A percentile compares a stretch with the other conserved stretches of the same genome.
Evolutionary conservation across 2,797 vertebrate genomes (phyloP).

Genomic region (Hippoglossus hippoglossus): DNA sequence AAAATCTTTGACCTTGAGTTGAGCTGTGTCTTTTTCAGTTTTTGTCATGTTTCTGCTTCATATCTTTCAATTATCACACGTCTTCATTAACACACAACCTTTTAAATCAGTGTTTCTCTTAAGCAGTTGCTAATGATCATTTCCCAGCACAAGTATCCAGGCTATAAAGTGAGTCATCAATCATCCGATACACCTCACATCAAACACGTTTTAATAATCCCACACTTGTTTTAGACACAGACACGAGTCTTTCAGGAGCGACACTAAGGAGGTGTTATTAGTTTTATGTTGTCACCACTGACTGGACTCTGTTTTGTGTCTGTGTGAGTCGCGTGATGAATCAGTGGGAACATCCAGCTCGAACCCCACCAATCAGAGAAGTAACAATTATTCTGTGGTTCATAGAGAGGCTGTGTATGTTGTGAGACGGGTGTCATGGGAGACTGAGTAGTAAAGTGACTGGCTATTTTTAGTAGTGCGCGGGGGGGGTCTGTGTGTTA

Average conservation of each 20-base stretch:
- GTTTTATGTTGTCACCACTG: not conserved
- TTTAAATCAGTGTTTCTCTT: too few relatives aligned
- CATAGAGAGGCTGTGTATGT: constrained; percentile 18
- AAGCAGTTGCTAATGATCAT: too few relatives aligned
- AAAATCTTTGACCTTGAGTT: too few relatives aligned
- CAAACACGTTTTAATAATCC: not conserved
- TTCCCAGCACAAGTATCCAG: not conserved
- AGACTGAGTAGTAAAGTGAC: not conserved
- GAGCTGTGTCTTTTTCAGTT: too few relatives aligned
- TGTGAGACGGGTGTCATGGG: constrained; percentile 1
- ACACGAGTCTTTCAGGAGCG: not conserved
- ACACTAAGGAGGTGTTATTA: not conserved
- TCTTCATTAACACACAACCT: too few relatives aligned
- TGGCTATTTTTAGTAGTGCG: not conserved
- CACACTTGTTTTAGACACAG: not conserved
- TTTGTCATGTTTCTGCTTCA: too few relatives aligned
- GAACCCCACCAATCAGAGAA: not conserved
- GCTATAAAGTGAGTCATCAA: not conserved
- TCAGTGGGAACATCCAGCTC: constrained; percentile 3
- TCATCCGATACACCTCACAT: not conserved
- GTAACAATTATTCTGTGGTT: not conserved
- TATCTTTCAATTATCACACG: too few relatives aligned
- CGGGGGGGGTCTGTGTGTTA: not conserved
- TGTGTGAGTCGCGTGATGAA: constrained; percentile 19
- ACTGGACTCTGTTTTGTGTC: not conserved